These are phyloP conservation scores for Miichthys miiuy DNA, from an alignment of 2,797 vertebrate genomes.

Conservation along the genomic window DNA sequence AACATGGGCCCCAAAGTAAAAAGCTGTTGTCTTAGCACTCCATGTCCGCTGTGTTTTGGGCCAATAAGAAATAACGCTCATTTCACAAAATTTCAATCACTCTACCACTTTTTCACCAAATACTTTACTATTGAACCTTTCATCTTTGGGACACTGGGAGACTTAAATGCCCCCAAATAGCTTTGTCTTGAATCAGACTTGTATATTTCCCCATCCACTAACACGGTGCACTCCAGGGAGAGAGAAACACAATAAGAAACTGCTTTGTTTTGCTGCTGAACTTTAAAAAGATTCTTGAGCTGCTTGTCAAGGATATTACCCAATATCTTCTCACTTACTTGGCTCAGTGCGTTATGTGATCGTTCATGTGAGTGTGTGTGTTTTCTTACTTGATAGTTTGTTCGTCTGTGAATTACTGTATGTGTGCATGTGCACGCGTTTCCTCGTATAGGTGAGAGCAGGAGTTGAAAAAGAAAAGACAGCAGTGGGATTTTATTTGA, in stretches of 20 bases:
- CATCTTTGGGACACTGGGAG: constrained; percentile 48
- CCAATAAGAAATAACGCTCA: constrained; percentile 32
- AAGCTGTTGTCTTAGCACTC: constrained; percentile 10
- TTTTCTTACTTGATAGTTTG: constrained; percentile 40
- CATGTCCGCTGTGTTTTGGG: constrained; percentile 14
- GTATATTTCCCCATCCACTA: constrained; percentile 62
- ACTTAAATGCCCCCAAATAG: constrained; percentile 69
- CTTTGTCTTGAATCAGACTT: constrained; percentile 68
- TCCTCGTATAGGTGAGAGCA: constrained; percentile 39
- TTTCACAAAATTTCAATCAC: constrained; percentile 59
- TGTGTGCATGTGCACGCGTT: constrained; percentile 12
- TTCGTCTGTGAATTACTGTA: constrained; percentile 56
- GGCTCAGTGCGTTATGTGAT: constrained; percentile 37
- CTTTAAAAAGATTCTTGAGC: constrained; percentile 65
- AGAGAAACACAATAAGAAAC: constrained; percentile 56
- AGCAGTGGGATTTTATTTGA: constrained; percentile 69
- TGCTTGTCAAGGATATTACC: constrained; percentile 62
- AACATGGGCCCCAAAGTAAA: constrained; percentile 9
- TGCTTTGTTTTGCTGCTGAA: constrained; percentile 58
- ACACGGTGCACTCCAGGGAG: constrained; percentile 38
- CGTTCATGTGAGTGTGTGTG: constrained; percentile 33
- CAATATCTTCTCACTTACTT: constrained; percentile 59
- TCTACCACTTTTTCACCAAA: constrained; percentile 35
- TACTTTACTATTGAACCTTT: constrained; percentile 45
- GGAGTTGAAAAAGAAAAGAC: constrained; percentile 56